Percentiles rank a stretch among this genome's conserved stretches.
Conservation (phyloP, 2,888 invertebrate genomes). For the Aquatica leii region DNA sequence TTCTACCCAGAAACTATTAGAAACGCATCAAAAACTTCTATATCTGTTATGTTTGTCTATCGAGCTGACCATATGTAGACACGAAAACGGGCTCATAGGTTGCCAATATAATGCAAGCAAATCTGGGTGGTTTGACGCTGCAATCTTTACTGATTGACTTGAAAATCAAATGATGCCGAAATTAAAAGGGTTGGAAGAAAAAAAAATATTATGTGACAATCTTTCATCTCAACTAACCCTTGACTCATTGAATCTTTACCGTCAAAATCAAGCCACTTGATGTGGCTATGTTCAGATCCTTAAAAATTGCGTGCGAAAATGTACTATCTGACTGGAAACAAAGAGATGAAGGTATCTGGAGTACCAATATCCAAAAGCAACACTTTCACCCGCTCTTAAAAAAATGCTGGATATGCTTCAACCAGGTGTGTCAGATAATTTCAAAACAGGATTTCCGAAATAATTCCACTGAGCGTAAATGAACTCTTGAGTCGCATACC, state of each 20-base stretch:
- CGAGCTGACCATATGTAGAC: not conserved
- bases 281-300: conserved; percentile 46
- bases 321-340: conserved; percentile 15
- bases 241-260: not conserved
- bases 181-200: too few relatives aligned
- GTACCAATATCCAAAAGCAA: too few relatives aligned
- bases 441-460: not conserved
- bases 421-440: not conserved
- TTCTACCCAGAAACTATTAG: not conserved
- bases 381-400: conserved; percentile 13
- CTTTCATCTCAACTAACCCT: not conserved
- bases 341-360: not conserved
- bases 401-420: not conserved
- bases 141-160: too few relatives aligned
- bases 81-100: not conserved
- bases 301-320: conserved; percentile 45
- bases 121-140: too few relatives aligned
- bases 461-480: not conserved
- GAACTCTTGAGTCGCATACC: too few relatives aligned
- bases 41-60: not conserved
- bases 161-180: too few relatives aligned
- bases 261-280: conserved; percentile 44
- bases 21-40: not conserved
- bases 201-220: not conserved
- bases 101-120: too few relatives aligned